phyloP scores from a whole-genome alignment of 2,888 invertebrate genomes.

The Notocelia uddmanniana region DNA sequence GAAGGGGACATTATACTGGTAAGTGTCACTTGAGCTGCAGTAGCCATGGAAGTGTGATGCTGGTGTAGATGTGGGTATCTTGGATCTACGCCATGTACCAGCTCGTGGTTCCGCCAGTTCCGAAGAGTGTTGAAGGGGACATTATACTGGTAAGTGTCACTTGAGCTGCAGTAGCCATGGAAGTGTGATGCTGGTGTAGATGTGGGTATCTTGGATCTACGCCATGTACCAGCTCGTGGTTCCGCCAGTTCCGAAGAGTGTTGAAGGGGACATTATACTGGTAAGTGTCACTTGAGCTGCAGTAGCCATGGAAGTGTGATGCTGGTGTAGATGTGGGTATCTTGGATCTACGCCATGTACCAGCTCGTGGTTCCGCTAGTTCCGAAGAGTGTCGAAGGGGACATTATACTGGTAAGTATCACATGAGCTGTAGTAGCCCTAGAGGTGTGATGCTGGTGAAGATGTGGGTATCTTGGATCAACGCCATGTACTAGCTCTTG shows the following conservation, averaged over 20 bases:
- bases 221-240: slow-evolving; percentile 79
- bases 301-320: neutral
- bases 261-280: slow-evolving; percentile 52
- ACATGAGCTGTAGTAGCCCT: slow-evolving; percentile 21
- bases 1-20: slow-evolving; percentile 88
- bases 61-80: no score
- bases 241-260: slow-evolving; percentile 74
- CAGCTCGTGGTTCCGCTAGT: slow-evolving; percentile 83
- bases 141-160: neutral
- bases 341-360: slow-evolving; percentile 60
- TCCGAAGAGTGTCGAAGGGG: slow-evolving; percentile 72
- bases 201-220: neutral
- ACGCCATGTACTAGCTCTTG: no score
- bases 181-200: neutral
- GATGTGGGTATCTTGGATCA: neutral
- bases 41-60: no score
- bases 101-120: slow-evolving; percentile 82
- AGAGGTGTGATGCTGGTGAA: neutral
- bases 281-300: neutral
- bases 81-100: slow-evolving; percentile 64
- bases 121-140: slow-evolving; percentile 57
- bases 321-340: neutral
- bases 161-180: neutral
- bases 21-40: neutral
- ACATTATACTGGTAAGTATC: neutral